A percentile compares a stretch with the other conserved stretches of the same genome.
phyloP scores from a whole-genome alignment of 2,113 vertebrate species.

The Cygnus atratus region DNA sequence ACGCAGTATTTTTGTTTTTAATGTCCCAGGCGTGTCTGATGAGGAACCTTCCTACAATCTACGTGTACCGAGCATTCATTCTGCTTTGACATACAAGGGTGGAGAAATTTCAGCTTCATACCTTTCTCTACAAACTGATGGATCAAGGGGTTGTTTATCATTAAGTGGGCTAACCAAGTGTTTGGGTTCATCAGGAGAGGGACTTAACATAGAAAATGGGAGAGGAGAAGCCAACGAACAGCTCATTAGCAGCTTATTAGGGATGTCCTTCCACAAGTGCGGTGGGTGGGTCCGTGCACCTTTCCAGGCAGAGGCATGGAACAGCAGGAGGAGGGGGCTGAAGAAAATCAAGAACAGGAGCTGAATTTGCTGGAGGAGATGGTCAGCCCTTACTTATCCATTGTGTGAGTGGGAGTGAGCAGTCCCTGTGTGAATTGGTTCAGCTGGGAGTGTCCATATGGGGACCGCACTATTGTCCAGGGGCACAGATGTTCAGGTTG shows the following conservation, averaged over 20 bases:
- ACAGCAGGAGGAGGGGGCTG: neutral
- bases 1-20: neutral
- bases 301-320: neutral
- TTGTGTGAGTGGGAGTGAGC: neutral
- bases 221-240: neutral
- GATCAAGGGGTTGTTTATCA: neutral
- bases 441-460: neutral
- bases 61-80: neutral
- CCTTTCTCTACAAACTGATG: neutral
- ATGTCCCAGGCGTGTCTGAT: neutral
- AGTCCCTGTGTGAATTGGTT: neutral
- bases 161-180: neutral
- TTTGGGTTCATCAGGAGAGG: neutral
- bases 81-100: neutral
- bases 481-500: neutral
- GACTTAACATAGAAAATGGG: neutral
- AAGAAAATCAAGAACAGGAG: neutral
- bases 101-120: neutral
- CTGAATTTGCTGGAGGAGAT: neutral
- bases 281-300: neutral
- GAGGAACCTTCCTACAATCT: neutral
- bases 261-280: rapidly evolving
- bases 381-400: neutral
- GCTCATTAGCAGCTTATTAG: neutral
- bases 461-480: neutral